Evolutionary conservation across 2,797 vertebrate species (phyloP), one percentile per base, ranked within the genome.

Genomic region (Darevskia nairensis): DNA sequence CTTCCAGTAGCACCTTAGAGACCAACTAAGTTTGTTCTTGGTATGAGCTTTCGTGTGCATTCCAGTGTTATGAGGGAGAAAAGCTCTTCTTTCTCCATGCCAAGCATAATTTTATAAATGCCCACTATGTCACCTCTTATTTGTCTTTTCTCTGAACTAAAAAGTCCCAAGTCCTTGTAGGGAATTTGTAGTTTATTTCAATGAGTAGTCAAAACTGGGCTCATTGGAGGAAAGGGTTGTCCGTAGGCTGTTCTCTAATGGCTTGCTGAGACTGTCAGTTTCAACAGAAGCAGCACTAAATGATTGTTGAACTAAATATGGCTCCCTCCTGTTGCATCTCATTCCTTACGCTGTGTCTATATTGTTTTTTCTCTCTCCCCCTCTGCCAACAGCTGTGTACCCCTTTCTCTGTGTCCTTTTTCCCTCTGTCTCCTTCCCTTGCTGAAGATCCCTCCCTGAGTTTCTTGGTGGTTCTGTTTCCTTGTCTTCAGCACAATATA

Each of bases 401-500:
- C 64, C 50, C 39, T 71, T 41, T 74, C 75, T 41, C 80, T 77
- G n/a, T 35, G 55, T 79, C 87, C 59, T 7, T 55, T 7, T 61
- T 4, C 1, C 35, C 46, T 84, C 75, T 88, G 27, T 72, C 10
- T 79, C 59, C 44, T 59, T 59, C 35, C 46, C 64, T 69, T 88
- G 75, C 19, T 41, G 13, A 79, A 69, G 71, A 76, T 10, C 80
- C 77, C 59, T 76, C 71, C 80, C 32, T 41, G 29, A 0, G 88
- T 11, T 89, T 79, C 88, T 66, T 41, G 68, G 82, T 86, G 78
- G 82, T 68, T 83, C 41, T 84, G 50, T 85, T 81, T 55, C 89
- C 0, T 87, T n/a, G 69, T 68, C 82, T 80, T 88, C 66, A 74
- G 19, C 88, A 50, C 0, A 4, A 79, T 88, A 77, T 81, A 66